A percentile compares a stretch with the other conserved stretches of the same genome.
phyloP scores from a whole-genome alignment of 2,797 vertebrate genomes.

The Enteromius viviparus region DNA sequence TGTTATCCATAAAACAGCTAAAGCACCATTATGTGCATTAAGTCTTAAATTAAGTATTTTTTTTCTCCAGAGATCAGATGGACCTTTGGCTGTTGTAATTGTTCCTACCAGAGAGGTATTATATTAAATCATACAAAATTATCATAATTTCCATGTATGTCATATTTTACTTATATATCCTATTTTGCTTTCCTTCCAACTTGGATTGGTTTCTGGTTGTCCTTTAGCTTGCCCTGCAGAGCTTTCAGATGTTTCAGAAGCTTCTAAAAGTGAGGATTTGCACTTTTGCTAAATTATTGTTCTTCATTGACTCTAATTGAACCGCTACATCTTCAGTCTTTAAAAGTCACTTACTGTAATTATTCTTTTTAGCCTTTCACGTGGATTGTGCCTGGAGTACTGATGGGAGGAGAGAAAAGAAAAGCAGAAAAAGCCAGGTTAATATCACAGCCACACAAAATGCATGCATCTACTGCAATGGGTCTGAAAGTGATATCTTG shows the following conservation, averaged over 20 bases:
- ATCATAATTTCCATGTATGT: neutral
- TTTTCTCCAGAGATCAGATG: conserved; percentile 82
- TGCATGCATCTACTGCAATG: neutral
- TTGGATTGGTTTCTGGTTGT: neutral
- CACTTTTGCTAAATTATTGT: neutral
- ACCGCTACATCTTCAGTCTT: neutral
- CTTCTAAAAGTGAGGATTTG: conserved; percentile 87
- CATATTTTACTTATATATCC: neutral
- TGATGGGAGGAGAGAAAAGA: conserved; percentile 97
- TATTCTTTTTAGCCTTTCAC: conserved; percentile 78
- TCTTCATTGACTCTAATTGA: neutral
- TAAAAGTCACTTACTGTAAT: neutral
- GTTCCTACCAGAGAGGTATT: conserved; percentile 86
- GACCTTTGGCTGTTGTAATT: conserved; percentile 88
- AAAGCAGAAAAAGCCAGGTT: conserved; percentile 98
- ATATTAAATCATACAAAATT: neutral
- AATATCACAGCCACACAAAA: neutral
- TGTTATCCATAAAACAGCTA: neutral
- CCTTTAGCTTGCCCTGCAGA: conserved; percentile 89
- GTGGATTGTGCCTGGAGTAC: conserved; percentile 90
- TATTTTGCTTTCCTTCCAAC: neutral
- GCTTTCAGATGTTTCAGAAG: conserved; percentile 89
- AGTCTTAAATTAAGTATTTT: neutral
- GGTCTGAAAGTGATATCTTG: neutral
- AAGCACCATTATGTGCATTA: neutral